Evolutionary conservation across 2,888 invertebrate species (phyloP).

Genomic region (Diabrotica balteata): DNA sequence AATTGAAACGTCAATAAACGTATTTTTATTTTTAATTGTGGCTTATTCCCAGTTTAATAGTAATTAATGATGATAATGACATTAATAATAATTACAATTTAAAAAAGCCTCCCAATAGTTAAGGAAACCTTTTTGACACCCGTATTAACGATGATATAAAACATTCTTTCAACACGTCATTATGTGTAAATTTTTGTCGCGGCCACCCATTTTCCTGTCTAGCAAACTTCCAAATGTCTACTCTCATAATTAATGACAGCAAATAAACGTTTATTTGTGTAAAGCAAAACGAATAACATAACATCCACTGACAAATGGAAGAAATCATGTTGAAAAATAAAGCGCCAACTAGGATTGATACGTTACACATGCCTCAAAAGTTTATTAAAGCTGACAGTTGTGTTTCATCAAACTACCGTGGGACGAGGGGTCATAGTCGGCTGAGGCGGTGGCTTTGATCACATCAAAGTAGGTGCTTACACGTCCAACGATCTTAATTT

Average conservation of each 20-base stretch:
- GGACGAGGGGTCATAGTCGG: conserved; percentile 28
- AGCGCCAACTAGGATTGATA: conserved; percentile 35
- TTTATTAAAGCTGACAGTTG: conserved; percentile 36
- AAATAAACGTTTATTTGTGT: conserved; percentile 30
- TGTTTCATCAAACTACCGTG: conserved; percentile 35
- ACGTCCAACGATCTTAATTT: conserved; percentile 58
- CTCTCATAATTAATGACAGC: conserved; percentile 23
- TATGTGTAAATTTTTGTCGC: neutral
- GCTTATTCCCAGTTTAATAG: too few relatives aligned
- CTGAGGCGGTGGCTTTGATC: conserved; percentile 54
- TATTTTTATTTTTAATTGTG: too few relatives aligned
- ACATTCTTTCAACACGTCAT: too few relatives aligned
- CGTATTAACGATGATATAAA: too few relatives aligned
- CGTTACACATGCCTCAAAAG: conserved; percentile 32
- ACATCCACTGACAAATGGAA: conserved; percentile 32
- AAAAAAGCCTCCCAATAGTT: too few relatives aligned
- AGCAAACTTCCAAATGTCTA: conserved; percentile 12
- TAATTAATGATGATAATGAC: too few relatives aligned
- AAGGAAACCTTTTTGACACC: too few relatives aligned
- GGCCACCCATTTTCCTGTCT: conserved; percentile 4
- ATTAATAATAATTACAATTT: too few relatives aligned
- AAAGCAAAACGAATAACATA: conserved; percentile 27
- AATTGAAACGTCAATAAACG: too few relatives aligned
- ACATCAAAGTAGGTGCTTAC: conserved; percentile 58
- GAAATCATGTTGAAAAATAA: conserved; percentile 32